A percentile compares a stretch with the other conserved stretches of the same genome.
These are phyloP conservation scores for Plestiodon gilberti DNA, from an alignment of 2,113 vertebrate species.

Conservation along the genomic window DNA sequence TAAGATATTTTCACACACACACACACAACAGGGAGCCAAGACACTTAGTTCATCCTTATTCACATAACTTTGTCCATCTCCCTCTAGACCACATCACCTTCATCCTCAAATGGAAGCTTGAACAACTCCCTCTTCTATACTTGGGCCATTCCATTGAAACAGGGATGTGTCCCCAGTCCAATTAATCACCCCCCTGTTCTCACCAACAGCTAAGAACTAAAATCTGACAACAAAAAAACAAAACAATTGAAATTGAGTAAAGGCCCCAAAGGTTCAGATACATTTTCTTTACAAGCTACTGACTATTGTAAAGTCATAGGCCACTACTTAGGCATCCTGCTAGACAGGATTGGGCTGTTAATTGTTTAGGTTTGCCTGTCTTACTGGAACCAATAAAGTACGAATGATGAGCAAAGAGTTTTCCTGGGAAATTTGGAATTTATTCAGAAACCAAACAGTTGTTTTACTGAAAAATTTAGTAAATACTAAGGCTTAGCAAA, in stretches of 20 bases:
- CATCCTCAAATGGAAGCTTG: neutral
- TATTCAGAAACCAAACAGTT: neutral
- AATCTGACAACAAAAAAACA: neutral
- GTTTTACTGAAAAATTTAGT: neutral
- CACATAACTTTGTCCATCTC: neutral
- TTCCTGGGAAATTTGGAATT: neutral
- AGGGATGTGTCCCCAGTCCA: neutral
- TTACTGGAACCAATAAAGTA: slow-evolving; percentile 1
- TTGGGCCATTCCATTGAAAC: neutral
- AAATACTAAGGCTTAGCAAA: neutral
- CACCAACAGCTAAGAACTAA: neutral
- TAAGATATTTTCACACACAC: neutral
- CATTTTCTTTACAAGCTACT: neutral
- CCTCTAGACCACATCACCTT: neutral
- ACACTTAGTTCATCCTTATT: neutral
- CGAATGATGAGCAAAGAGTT: neutral
- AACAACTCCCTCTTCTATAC: neutral
- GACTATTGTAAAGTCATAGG: no score
- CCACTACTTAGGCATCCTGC: neutral
- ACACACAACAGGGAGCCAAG: neutral
- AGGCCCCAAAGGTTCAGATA: neutral
- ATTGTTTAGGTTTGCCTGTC: neutral
- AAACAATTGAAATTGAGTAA: neutral
- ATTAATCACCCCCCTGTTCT: neutral
- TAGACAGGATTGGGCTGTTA: no score